These are phyloP conservation scores for Caenorhabditis angaria DNA, from an alignment of 2,888 invertebrate genomes.

Conservation along the genomic window DNA sequence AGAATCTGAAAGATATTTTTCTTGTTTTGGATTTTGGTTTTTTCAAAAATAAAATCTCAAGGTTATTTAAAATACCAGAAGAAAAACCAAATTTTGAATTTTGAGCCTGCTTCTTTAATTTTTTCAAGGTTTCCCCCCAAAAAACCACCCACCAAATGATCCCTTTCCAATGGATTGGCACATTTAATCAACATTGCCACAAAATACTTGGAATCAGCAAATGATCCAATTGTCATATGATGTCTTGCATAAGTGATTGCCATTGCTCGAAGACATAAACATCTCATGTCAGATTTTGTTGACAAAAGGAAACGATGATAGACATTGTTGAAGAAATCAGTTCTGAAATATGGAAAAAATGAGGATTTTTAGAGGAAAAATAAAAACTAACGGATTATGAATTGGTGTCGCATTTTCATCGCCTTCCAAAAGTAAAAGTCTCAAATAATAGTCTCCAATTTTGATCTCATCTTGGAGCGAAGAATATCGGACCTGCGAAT, in stretches of 20 bases:
- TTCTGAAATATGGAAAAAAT: conserved; percentile 75
- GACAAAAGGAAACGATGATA: conserved; percentile 96
- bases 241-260: conserved; percentile 96
- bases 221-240: conserved; percentile 93
- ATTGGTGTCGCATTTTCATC: conserved; percentile 74
- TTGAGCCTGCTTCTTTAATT: too few relatives aligned
- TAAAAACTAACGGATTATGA: conserved; percentile 73
- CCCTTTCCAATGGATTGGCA: conserved; percentile 85
- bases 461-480: conserved; percentile 94
- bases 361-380: background rate
- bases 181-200: conserved; percentile 94
- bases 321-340: conserved; percentile 96
- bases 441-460: conserved; percentile 96
- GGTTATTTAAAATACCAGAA: too few relatives aligned
- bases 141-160: too few relatives aligned
- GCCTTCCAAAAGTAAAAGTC: conserved; percentile 90
- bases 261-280: conserved; percentile 90
- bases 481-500: conserved; percentile 81
- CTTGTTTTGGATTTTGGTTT: too few relatives aligned
- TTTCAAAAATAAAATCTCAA: too few relatives aligned
- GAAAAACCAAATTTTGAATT: conserved; percentile 37
- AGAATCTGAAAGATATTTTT: conserved; percentile 77
- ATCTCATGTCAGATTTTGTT: conserved; percentile 89
- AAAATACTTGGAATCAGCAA: conserved; percentile 94
- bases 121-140: too few relatives aligned